phyloP scores from a whole-genome alignment of 1,140 invertebrate species.

The Brachionus asplanchnoidis region DNA sequence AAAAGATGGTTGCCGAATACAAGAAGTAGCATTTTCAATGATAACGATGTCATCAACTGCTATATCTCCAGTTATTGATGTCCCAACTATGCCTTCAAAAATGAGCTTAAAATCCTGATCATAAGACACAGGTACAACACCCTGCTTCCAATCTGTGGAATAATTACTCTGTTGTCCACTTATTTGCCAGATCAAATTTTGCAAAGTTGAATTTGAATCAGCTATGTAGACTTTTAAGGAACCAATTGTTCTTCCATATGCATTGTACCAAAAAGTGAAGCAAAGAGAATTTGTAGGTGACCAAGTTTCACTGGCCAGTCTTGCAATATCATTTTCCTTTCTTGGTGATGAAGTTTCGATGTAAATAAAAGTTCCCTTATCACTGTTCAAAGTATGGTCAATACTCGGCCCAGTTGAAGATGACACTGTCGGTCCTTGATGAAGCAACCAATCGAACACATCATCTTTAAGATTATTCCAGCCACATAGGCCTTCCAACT shows the following conservation, averaged over 20 bases:
- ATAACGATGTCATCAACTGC: background rate
- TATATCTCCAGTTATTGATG: background rate
- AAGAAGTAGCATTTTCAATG: background rate
- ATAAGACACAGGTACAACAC: background rate
- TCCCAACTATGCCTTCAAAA: conserved; percentile 4
- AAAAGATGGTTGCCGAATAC: background rate
- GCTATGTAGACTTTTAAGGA: conserved; percentile 46
- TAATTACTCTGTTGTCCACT: background rate
- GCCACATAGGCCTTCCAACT: conserved; percentile 44
- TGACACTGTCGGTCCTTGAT: conserved; percentile 45
- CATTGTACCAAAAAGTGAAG: conserved; percentile 30
- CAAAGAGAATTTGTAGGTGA: background rate
- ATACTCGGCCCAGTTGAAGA: conserved; percentile 46
- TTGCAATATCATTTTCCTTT: background rate
- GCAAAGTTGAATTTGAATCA: conserved; percentile 46
- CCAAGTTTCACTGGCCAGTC: conserved; percentile 34
- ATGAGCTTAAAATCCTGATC: conserved; percentile 9
- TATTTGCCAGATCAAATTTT: conserved; percentile 42
- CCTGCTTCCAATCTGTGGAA: conserved; percentile 7
- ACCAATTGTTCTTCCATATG: background rate
- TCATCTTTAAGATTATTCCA: conserved; percentile 47
- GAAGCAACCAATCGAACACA: conserved; percentile 44
- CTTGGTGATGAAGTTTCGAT: conserved; percentile 14
- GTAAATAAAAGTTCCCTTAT: background rate
- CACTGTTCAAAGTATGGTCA: conserved; percentile 50